Conservation (phyloP, 2,888 invertebrate species). For the Coenonympha arcania region DNA sequence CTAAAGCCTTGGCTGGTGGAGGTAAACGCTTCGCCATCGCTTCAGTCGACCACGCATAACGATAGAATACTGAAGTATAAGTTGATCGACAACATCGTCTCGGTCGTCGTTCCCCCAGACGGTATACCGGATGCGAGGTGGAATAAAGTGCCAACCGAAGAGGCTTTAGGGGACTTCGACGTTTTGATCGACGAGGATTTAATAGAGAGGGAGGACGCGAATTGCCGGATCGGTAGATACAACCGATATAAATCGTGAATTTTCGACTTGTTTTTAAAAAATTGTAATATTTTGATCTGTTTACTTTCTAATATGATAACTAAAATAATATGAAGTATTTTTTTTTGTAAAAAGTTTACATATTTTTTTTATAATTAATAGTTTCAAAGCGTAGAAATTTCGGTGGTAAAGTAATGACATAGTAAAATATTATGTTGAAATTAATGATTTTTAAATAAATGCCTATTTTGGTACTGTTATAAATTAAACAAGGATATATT, state of each 20-base stretch:
- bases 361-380: no score
- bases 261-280: neutral
- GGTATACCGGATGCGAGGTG: slow-evolving; percentile 91
- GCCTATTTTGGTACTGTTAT: no score
- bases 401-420: no score
- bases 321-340: neutral
- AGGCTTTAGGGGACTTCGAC: slow-evolving; percentile 87
- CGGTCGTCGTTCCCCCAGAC: slow-evolving; percentile 90
- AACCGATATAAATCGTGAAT: slow-evolving; percentile 13
- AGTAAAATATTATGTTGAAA: no score
- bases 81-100: slow-evolving; percentile 93
- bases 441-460: no score
- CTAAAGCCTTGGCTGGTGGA: slow-evolving; percentile 96
- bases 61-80: slow-evolving; percentile 96
- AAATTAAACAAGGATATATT: no score
- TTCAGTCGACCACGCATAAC: slow-evolving; percentile 94
- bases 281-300: neutral
- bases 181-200: slow-evolving; percentile 88
- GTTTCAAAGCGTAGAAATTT: no score
- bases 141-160: slow-evolving; percentile 84
- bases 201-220: slow-evolving; percentile 76
- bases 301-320: neutral
- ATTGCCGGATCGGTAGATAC: slow-evolving; percentile 10
- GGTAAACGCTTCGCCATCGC: slow-evolving; percentile 95
- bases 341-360: no score